A percentile compares a stretch with the other conserved stretches of the same genome.
These are phyloP conservation scores for Meghimatium bilineatum DNA, from an alignment of 2,888 invertebrate genomes.

Conservation along the genomic window DNA sequence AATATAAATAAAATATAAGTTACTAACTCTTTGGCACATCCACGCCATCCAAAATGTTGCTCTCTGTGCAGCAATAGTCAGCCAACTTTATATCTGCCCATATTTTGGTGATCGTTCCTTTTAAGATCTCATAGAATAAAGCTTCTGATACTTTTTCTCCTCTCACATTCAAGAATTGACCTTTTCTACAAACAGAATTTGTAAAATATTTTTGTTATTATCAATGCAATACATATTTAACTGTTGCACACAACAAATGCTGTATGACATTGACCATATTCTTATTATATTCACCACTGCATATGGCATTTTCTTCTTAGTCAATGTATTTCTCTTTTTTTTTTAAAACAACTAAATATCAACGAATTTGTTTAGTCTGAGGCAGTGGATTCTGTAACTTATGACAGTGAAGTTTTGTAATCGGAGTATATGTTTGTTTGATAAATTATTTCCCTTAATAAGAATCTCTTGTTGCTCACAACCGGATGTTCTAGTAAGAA, in stretches of 20 bases:
- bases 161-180: slow-evolving; percentile 75
- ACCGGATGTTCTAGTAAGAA: too few species aligned
- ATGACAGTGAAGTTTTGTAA: too few species aligned
- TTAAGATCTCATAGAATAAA: slow-evolving; percentile 70
- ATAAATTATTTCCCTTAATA: too few species aligned
- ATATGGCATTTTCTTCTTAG: too few species aligned
- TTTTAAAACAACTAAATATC: too few species aligned
- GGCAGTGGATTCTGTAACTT: too few species aligned
- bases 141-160: slow-evolving; percentile 76
- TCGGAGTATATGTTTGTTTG: too few species aligned
- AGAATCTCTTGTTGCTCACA: too few species aligned
- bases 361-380: too few species aligned
- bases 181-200: slow-evolving; percentile 63
- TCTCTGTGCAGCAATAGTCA: slow-evolving; percentile 74
- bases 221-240: neutral
- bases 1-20: neutral
- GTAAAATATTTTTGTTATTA: neutral
- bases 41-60: slow-evolving; percentile 57
- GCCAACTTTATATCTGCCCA: slow-evolving; percentile 61
- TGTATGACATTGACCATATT: too few species aligned
- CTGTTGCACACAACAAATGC: neutral
- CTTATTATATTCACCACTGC: too few species aligned
- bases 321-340: too few species aligned
- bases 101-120: slow-evolving; percentile 53
- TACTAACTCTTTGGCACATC: slow-evolving; percentile 28